Percentiles rank a stretch among this genome's conserved stretches.
Conservation (phyloP, 2,113 vertebrate species). For the Deroptyus accipitrinus region DNA sequence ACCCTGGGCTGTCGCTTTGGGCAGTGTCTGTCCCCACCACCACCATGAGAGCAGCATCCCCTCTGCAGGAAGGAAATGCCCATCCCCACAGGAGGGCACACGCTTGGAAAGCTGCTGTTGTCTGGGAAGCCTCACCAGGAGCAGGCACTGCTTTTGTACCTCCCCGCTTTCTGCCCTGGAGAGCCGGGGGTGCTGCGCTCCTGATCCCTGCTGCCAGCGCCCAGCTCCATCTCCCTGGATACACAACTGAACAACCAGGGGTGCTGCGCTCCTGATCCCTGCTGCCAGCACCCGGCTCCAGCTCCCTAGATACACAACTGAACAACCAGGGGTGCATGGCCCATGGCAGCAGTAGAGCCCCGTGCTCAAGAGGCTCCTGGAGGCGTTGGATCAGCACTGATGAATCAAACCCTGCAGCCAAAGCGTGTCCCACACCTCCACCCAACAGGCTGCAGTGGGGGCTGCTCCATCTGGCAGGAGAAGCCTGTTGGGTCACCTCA, state of each 20-base stretch:
- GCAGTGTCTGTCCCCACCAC: not conserved
- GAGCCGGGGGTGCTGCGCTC: rapidly evolving
- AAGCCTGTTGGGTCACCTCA: not conserved
- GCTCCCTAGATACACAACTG: not conserved
- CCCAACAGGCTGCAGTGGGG: not conserved
- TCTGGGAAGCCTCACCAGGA: not conserved
- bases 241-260: rapidly evolving
- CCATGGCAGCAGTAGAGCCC: not conserved
- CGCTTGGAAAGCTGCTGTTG: not conserved
- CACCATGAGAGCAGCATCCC: rapidly evolving
- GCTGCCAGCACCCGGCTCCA: not conserved
- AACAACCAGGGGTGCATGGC: rapidly evolving
- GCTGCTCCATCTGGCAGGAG: no score
- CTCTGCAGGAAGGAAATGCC: not conserved
- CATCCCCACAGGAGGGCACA: not conserved
- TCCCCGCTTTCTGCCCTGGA: not conserved
- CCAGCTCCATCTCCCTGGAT: not conserved
- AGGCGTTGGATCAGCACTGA: rapidly evolving
- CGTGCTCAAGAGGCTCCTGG: not conserved
- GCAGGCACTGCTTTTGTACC: not conserved
- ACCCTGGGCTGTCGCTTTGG: rapidly evolving
- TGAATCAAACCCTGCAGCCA: rapidly evolving
- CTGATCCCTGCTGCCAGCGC: not conserved
- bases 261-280: rapidly evolving
- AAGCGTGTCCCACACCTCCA: not conserved